phyloP scores from a whole-genome alignment of 2,888 invertebrate genomes.

The Sarcophaga subvicina region DNA sequence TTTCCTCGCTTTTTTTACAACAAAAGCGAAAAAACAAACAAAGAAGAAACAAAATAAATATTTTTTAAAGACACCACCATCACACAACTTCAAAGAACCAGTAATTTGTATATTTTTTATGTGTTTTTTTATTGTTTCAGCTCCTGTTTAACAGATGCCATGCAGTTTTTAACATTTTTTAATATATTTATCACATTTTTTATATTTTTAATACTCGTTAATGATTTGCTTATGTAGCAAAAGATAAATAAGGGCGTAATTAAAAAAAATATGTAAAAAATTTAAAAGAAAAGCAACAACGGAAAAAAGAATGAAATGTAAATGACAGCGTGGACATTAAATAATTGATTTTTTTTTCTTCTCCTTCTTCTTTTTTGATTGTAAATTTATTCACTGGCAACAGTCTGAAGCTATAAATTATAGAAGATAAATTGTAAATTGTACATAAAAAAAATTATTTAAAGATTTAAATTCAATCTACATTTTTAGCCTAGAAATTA shows the following conservation, averaged over 20 bases:
- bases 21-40: not conserved
- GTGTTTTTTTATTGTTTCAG: slow-evolving; percentile 1
- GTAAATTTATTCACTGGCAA: not conserved
- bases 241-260: slow-evolving; percentile 42
- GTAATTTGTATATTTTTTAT: slow-evolving; percentile 35
- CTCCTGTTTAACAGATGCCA: slow-evolving; percentile 28
- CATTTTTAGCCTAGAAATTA: too few species aligned
- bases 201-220: slow-evolving; percentile 38
- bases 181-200: not conserved
- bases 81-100: slow-evolving; percentile 33
- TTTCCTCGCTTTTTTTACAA: not conserved
- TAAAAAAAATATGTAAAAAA: slow-evolving; percentile 16
- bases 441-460: too few species aligned
- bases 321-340: slow-evolving; percentile 12
- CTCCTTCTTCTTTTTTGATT: not conserved
- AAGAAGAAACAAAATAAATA: not conserved
- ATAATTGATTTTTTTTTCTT: not conserved
- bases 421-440: not conserved
- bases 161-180: not conserved
- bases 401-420: not conserved
- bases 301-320: slow-evolving; percentile 1
- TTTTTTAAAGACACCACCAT: slow-evolving; percentile 6
- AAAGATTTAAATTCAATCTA: too few species aligned
- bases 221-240: slow-evolving; percentile 58
- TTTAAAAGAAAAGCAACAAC: not conserved